Conservation (phyloP, 2,797 vertebrate genomes). For the Erethizon dorsatum region DNA sequence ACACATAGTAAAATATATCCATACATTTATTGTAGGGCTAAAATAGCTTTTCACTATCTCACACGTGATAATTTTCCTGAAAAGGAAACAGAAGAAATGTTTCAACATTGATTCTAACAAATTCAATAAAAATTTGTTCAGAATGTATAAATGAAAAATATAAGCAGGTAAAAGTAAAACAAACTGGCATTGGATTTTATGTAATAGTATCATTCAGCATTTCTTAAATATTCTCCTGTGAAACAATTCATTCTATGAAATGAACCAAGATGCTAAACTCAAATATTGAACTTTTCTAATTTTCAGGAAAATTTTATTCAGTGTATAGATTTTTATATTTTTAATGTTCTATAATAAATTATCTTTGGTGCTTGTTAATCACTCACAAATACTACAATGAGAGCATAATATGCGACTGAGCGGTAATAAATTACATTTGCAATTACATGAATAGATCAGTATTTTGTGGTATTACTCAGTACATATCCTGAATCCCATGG, state of each 20-base stretch:
- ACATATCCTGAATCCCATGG: background rate
- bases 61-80: background rate
- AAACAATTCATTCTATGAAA: background rate
- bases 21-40: background rate
- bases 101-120: constrained; percentile 25
- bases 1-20: background rate
- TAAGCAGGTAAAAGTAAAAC: constrained; percentile 21
- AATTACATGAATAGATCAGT: background rate
- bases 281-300: background rate
- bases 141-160: constrained; percentile 50
- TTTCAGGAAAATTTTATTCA: background rate
- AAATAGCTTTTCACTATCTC: constrained; percentile 32
- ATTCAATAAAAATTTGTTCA: constrained; percentile 35
- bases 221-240: constrained; percentile 25
- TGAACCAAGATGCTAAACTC: constrained; percentile 37
- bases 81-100: constrained; percentile 18
- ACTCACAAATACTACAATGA: background rate
- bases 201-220: constrained; percentile 42
- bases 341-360: constrained; percentile 11
- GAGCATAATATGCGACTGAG: background rate
- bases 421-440: background rate
- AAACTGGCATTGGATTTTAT: background rate
- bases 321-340: background rate
- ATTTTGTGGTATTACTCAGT: background rate
- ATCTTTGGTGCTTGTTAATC: background rate